phyloP scores from a whole-genome alignment of 2,113 vertebrate species.

The Pagrus major region DNA sequence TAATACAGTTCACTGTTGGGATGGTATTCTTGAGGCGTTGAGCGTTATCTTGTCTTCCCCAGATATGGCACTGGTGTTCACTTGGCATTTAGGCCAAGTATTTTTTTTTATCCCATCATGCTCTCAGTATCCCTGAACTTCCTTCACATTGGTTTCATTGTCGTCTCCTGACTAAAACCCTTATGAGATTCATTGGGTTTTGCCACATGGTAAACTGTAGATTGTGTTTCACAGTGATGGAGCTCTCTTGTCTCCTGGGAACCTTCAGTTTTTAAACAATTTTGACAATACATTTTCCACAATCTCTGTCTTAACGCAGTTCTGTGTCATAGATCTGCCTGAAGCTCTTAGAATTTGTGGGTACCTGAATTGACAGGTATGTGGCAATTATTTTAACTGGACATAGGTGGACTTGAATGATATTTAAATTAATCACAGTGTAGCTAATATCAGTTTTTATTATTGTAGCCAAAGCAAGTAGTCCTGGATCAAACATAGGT shows the following conservation, averaged over 20 bases:
- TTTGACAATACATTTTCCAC: neutral
- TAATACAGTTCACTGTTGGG: neutral
- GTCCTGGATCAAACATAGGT: neutral
- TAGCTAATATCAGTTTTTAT: too few relatives aligned
- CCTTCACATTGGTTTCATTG: neutral
- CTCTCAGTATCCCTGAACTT: conserved; percentile 9
- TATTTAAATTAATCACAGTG: too few relatives aligned
- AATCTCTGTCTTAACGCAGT: too few relatives aligned
- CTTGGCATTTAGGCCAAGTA: neutral
- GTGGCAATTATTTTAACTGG: too few relatives aligned
- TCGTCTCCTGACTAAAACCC: conserved; percentile 11
- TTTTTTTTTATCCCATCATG: neutral
- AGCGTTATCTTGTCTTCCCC: neutral
- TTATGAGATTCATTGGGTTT: neutral
- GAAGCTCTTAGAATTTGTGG: neutral
- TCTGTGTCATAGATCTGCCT: too few relatives aligned
- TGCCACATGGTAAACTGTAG: neutral
- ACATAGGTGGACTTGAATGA: too few relatives aligned
- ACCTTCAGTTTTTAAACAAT: neutral
- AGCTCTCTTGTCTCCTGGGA: neutral
- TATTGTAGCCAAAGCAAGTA: too few relatives aligned
- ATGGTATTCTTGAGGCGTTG: neutral
- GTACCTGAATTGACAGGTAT: neutral
- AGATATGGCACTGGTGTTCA: conserved; percentile 1
- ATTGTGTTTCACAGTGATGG: neutral